A percentile compares a stretch with the other conserved stretches of the same genome.
These are phyloP conservation scores for Malurus cyaneus DNA, from an alignment of 2,113 vertebrate species.

Conservation along the genomic window DNA sequence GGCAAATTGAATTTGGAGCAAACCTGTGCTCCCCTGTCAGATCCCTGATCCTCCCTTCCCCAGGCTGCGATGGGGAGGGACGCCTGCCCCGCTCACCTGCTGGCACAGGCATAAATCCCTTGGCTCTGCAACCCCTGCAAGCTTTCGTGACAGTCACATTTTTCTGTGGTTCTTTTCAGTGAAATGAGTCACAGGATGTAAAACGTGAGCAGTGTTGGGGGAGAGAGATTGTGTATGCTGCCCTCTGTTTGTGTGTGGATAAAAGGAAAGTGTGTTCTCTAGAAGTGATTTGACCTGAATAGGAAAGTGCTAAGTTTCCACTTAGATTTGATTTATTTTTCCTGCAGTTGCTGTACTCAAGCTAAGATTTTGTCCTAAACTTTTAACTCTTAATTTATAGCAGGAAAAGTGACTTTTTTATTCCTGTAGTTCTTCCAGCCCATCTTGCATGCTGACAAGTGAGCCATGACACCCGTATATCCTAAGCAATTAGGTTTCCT, in stretches of 20 bases:
- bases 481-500: background rate
- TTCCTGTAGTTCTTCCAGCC: background rate
- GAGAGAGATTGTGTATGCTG: background rate
- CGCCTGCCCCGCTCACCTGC: fast-evolving
- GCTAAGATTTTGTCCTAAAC: background rate
- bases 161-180: background rate
- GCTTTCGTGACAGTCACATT: fast-evolving
- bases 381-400: background rate
- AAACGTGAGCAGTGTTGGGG: background rate
- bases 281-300: background rate
- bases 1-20: background rate
- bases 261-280: background rate
- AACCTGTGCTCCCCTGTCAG: background rate
- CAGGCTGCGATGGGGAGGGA: fast-evolving
- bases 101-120: background rate
- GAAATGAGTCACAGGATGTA: background rate
- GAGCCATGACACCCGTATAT: background rate
- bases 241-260: background rate
- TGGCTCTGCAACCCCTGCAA: background rate
- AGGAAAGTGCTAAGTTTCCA: background rate
- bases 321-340: background rate
- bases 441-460: background rate
- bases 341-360: background rate
- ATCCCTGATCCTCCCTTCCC: background rate
- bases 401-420: background rate